Evolutionary conservation across 1,140 invertebrate species (phyloP), one percentile per base, ranked within the genome.

Genomic region (Drosophila watanabei): DNA sequence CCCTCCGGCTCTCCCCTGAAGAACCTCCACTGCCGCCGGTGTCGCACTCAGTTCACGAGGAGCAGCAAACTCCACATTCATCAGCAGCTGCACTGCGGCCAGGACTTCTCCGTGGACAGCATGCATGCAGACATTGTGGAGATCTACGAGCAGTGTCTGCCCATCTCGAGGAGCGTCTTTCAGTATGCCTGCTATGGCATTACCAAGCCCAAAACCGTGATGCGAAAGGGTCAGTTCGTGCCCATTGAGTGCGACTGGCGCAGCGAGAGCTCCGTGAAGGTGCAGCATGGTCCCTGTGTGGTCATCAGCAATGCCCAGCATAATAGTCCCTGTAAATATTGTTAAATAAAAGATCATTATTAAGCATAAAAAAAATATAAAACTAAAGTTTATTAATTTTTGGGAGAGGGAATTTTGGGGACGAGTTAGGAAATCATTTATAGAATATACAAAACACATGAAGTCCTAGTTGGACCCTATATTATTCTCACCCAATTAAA

Each of bases 191-290:
- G 84, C 64, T 88, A 88, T 33, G 84, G 84, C 54, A 84, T 88
- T 10, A 88, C 85, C 45, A 87, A 73, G 41, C 80, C 80, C 7
- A 87, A 88, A 49, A 88, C 76, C 0, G 64, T 87, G 13, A 78
- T 83, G 52, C 33, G 70, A 1, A 87, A 82, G 54, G 83, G 79
- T 1, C 79, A 87, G 39, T 87, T 76, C 56, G 83, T 87, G 62
- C 83, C 83, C 66, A 87, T 87, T 35, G 83, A 87, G 41, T 86
- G 83, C 63, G 83, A 86, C 46, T 86, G 83, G 83, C 75, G 80
- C 30, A 59, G 71, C 54, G 81, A 88, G 60, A 71, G 84, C 37
- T 80, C 84, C 4, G 84, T 88, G 4, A 75, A 87, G 30, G 83
- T 87, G 13, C 83, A 82, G 46, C 65, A 80, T 9, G 83, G 83